Evolutionary conservation across 2,113 vertebrate species (phyloP).

Genomic region (Patagioenas fasciata): DNA sequence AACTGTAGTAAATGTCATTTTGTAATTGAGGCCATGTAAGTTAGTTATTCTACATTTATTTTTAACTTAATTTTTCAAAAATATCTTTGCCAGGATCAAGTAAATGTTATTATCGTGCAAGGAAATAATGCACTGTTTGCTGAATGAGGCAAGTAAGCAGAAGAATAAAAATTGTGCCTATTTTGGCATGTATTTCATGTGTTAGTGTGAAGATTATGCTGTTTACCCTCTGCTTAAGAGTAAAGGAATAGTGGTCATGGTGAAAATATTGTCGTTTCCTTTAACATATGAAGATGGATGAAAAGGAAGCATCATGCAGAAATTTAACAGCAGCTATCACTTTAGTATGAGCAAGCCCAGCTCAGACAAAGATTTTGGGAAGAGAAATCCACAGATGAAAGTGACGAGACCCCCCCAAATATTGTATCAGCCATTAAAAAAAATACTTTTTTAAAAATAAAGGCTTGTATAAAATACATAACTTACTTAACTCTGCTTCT

Average conservation of each 20-base stretch:
- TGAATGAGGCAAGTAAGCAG: background rate
- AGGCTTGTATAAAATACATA: background rate
- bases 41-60: background rate
- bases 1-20: background rate
- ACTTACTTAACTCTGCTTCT: background rate
- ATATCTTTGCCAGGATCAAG: background rate
- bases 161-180: background rate
- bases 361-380: background rate
- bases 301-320: background rate
- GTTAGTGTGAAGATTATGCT: background rate
- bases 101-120: background rate
- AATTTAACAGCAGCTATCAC: background rate
- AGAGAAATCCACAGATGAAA: background rate
- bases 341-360: background rate
- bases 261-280: background rate
- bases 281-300: background rate
- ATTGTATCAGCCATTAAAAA: background rate
- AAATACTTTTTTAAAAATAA: background rate
- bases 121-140: background rate
- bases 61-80: background rate
- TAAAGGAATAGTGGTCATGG: background rate
- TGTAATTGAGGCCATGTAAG: background rate
- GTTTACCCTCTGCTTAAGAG: background rate
- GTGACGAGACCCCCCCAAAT: background rate
- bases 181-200: background rate